Evolutionary conservation across 2,797 vertebrate species (phyloP).

Genomic region (Gallirallus australis): DNA sequence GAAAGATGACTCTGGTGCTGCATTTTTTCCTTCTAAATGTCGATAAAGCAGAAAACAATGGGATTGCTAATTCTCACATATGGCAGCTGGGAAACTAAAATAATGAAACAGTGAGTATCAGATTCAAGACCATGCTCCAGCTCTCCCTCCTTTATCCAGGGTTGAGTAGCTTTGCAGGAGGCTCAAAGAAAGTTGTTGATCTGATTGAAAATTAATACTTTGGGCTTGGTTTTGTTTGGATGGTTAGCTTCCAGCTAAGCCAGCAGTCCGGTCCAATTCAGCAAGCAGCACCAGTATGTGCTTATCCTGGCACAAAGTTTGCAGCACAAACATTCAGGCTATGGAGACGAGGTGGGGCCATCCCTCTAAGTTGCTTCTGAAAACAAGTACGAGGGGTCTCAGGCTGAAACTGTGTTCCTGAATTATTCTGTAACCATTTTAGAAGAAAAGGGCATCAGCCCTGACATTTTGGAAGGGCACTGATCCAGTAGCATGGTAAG

Average conservation of each 20-base stretch:
- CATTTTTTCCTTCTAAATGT: background rate
- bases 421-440: background rate
- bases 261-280: background rate
- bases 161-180: background rate
- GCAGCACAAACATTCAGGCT: accelerated
- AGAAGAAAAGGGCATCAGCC: background rate
- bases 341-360: background rate
- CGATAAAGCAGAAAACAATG: background rate
- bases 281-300: background rate
- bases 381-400: background rate
- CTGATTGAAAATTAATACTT: background rate
- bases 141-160: background rate
- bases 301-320: background rate
- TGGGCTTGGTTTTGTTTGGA: background rate
- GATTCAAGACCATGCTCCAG: background rate
- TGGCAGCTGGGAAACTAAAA: background rate
- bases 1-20: background rate
- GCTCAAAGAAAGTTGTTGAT: background rate
- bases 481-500: background rate
- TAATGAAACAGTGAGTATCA: background rate
- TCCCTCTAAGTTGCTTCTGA: background rate
- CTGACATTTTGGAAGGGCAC: background rate
- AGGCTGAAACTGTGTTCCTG: background rate
- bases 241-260: background rate
- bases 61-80: background rate